phyloP scores from a whole-genome alignment of 2,888 invertebrate species.

The Tineola bisselliella region DNA sequence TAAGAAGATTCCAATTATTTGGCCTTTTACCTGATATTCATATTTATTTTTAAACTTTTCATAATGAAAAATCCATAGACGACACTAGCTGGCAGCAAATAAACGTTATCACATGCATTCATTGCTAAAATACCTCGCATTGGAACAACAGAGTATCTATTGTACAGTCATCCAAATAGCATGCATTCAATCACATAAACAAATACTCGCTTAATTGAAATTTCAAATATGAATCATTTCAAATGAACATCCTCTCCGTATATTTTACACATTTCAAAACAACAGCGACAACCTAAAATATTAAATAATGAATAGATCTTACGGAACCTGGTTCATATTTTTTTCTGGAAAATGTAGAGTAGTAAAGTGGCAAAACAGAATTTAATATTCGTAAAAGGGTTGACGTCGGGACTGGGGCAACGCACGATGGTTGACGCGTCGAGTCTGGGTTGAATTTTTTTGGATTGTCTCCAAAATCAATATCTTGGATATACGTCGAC shows the following conservation, averaged over 20 bases:
- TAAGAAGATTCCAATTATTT: not conserved
- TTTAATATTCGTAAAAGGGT: slow-evolving; percentile 69
- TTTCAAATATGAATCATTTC: not conserved
- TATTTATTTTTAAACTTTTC: not conserved
- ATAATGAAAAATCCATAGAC: no score
- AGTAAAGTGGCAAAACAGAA: slow-evolving; percentile 67
- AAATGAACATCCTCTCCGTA: not conserved
- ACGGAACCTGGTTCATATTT: slow-evolving; percentile 54
- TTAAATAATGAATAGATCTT: slow-evolving; percentile 52
- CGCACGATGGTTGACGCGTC: slow-evolving; percentile 61
- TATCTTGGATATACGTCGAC: slow-evolving; percentile 60
- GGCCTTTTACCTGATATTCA: not conserved
- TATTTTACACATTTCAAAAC: not conserved
- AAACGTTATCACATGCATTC: no score
- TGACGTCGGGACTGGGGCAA: slow-evolving; percentile 59
- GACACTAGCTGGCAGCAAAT: no score
- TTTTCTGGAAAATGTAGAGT: slow-evolving; percentile 55
- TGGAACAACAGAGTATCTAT: not conserved
- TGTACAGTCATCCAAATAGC: not conserved
- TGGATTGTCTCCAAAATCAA: slow-evolving; percentile 66
- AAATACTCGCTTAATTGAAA: slow-evolving; percentile 5
- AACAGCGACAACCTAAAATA: slow-evolving; percentile 31
- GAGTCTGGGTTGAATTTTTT: slow-evolving; percentile 55
- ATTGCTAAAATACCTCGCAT: no score
- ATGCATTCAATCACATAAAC: not conserved